Evolutionary conservation across 2,797 vertebrate genomes (phyloP).

Genomic region (Tokudaia muenninki): DNA sequence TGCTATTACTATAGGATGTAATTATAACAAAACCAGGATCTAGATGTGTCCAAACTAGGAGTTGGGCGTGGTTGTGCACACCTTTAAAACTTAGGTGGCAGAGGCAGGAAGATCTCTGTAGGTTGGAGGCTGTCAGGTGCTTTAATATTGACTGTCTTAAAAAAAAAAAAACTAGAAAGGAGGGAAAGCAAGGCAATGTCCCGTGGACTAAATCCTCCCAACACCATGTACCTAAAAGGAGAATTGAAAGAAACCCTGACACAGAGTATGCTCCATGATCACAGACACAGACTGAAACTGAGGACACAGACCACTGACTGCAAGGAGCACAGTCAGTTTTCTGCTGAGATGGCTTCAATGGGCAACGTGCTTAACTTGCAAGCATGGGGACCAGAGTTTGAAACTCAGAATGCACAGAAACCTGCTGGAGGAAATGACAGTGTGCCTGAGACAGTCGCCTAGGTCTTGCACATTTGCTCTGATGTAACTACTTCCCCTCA

Average conservation of each 20-base stretch:
- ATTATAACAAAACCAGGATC: neutral
- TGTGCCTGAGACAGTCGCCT: neutral
- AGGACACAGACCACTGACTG: neutral
- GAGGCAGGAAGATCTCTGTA: neutral
- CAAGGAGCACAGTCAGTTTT: neutral
- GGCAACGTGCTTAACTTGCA: neutral
- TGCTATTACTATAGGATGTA: neutral
- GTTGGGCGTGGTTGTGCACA: neutral
- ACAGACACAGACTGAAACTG: neutral
- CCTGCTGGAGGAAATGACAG: neutral
- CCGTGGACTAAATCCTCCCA: neutral
- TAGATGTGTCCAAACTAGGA: neutral
- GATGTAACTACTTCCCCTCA: neutral
- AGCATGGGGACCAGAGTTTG: neutral
- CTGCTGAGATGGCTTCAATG: neutral
- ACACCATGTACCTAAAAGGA: neutral
- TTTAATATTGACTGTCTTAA: neutral
- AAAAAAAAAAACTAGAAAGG: neutral
- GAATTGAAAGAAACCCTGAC: neutral
- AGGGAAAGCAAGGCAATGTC: conserved; percentile 8
- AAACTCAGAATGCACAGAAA: neutral
- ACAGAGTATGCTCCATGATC: neutral
- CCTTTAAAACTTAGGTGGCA: neutral
- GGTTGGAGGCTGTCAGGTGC: neutral
- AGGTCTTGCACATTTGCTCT: neutral